Evolutionary conservation across 2,888 invertebrate genomes (phyloP).

Genomic region (Brachylomia viminalis): DNA sequence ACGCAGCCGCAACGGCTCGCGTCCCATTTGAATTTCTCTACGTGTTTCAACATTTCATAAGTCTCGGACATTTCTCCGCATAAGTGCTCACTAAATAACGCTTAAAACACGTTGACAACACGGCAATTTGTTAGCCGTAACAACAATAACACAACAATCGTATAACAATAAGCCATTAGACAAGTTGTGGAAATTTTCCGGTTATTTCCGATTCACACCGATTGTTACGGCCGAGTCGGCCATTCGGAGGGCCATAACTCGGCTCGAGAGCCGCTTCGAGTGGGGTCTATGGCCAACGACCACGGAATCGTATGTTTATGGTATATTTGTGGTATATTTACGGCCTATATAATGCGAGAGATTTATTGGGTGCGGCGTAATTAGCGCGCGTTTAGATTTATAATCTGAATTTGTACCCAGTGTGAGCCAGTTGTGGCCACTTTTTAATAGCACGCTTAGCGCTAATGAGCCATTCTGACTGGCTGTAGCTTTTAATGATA

Average conservation of each 20-base stretch:
- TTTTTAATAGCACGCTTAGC: slow-evolving; percentile 72
- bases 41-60: slow-evolving; percentile 65
- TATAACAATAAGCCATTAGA: slow-evolving; percentile 90
- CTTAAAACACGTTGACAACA: slow-evolving; percentile 81
- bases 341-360: slow-evolving; percentile 84
- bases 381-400: slow-evolving; percentile 85
- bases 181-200: slow-evolving; percentile 89
- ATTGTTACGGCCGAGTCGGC: slow-evolving; percentile 84
- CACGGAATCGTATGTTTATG: slow-evolving; percentile 83
- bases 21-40: slow-evolving; percentile 55
- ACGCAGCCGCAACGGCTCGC: slow-evolving; percentile 27
- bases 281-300: slow-evolving; percentile 88
- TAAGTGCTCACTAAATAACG: slow-evolving; percentile 76
- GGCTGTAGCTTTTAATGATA: slow-evolving; percentile 67
- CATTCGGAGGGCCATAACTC: slow-evolving; percentile 85
- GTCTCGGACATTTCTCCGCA: slow-evolving; percentile 64
- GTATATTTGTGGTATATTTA: slow-evolving; percentile 85
- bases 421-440: slow-evolving; percentile 67
- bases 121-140: slow-evolving; percentile 79
- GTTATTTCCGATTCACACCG: slow-evolving; percentile 89
- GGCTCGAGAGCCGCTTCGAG: slow-evolving; percentile 81
- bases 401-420: slow-evolving; percentile 70
- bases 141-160: slow-evolving; percentile 79
- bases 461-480: slow-evolving; percentile 79
- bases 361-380: slow-evolving; percentile 87